Evolutionary conservation across 2,113 vertebrate genomes (phyloP).

Genomic region (Eudyptes chrysolophus): DNA sequence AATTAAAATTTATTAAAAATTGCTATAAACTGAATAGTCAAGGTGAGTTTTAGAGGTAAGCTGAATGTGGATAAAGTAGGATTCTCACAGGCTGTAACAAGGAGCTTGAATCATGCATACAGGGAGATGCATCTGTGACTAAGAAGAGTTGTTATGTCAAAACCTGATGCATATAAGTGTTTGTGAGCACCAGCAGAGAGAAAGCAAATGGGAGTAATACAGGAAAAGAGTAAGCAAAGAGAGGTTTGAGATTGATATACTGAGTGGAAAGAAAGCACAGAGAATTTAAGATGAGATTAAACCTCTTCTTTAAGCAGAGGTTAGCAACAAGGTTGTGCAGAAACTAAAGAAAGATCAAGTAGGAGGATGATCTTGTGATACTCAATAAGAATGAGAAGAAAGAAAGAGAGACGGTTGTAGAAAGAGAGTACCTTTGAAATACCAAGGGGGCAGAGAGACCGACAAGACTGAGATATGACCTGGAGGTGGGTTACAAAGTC

Average conservation of each 20-base stretch:
- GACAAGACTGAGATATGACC: background rate
- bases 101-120: background rate
- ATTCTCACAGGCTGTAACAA: background rate
- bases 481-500: background rate
- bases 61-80: background rate
- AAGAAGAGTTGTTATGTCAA: background rate
- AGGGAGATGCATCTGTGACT: background rate
- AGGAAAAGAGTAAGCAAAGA: background rate
- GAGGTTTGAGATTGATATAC: background rate
- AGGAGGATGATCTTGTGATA: background rate
- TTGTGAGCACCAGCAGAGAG: background rate
- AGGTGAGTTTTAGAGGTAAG: background rate
- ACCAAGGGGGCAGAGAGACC: background rate
- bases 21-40: background rate
- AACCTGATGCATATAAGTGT: background rate
- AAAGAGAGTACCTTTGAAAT: background rate
- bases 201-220: background rate
- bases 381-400: background rate
- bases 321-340: background rate
- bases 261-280: background rate
- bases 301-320: background rate
- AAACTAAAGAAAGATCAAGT: background rate
- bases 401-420: background rate
- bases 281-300: background rate
- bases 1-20: background rate